Percentiles rank a stretch among this genome's conserved stretches.
Conservation (phyloP, 2,797 vertebrate species). For the Microcaecilia unicolor region DNA sequence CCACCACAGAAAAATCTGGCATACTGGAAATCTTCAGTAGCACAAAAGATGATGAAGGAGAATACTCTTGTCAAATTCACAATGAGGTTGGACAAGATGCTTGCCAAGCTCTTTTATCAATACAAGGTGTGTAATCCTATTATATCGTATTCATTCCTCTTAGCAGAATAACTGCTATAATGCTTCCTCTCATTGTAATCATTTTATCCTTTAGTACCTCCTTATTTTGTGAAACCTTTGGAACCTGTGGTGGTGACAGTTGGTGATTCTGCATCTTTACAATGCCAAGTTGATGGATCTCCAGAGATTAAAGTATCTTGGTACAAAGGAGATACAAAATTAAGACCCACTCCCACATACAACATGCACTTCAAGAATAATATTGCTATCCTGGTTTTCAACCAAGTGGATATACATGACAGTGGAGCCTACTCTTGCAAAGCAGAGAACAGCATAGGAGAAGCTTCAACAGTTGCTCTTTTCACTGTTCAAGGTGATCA, state of each 20-base stretch:
- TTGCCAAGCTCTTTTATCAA: constrained; percentile 70
- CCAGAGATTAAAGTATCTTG: constrained; percentile 90
- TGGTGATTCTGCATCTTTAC: constrained; percentile 68
- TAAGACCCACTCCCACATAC: constrained; percentile 67
- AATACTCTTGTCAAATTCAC: constrained; percentile 80
- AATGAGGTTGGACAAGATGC: constrained; percentile 81
- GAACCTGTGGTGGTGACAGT: constrained; percentile 68
- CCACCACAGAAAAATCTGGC: constrained; percentile 74
- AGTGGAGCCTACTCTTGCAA: constrained; percentile 84
- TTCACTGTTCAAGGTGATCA: constrained; percentile 78
- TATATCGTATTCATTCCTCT: background rate
- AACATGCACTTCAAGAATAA: constrained; percentile 78
- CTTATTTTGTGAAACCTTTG: constrained; percentile 75
- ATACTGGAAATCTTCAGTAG: constrained; percentile 79
- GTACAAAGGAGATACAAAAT: constrained; percentile 87
- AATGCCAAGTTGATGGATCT: constrained; percentile 82
- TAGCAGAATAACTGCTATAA: background rate
- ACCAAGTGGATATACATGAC: constrained; percentile 62
- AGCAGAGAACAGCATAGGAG: constrained; percentile 82
- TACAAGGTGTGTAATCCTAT: constrained; percentile 67
- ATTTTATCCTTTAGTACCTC: constrained; percentile 70
- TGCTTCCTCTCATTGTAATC: constrained; percentile 9
- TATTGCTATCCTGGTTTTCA: constrained; percentile 72
- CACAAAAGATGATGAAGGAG: constrained; percentile 67
- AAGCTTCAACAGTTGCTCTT: constrained; percentile 67